Base-by-base conservation (phyloP, 1,140 invertebrate species). In the Drosophila murphyi region DNA sequence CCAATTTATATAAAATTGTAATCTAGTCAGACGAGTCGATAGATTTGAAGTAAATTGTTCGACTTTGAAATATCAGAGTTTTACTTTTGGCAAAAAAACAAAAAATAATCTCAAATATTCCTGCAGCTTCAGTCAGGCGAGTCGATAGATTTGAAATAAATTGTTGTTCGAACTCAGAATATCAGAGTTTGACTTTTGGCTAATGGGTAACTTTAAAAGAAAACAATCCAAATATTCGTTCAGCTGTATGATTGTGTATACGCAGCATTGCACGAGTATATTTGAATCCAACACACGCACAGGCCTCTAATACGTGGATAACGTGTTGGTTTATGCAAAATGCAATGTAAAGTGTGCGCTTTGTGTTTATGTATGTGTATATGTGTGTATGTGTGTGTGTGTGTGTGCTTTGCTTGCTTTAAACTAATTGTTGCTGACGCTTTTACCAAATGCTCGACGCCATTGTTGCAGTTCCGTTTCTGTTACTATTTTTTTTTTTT, bases 401-500 rank as follows among this genome's bases (percentile, higher is more conserved):
- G 39, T 74, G 43, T 65, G 41, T 74, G 55, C 34, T 43, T 64
- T 68, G 61, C 70, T 77, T 51, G 62, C 71, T 80, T 80, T 76
- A 79, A 82, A 81, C 82, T 87, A 87, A 87, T 87, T 87, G 76
- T 76, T 72, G 82, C 39, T 37, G 68, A 51, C 74, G 76, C 62
- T 85, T 85, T 77, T 63, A 50, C 67, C 77, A 73, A 85, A 72
- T 78, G 75, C 79, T 65, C 55, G 59, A 70, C 78, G 50, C 72
- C 52, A 63, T 68, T 72, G 74, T 62, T 57, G 71, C 50, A 68
- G 43, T 74, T 59, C 34, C 55, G 41, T 41, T 55, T 37, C 34
- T 45, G 60, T 32, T 55, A 4, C 31, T 51, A 10, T 10, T n/a
- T n/a, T 35, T 50, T n/a, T n/a, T 35, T 50, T 35, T 54, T 45